phyloP scores from a whole-genome alignment of 2,797 vertebrate genomes.

The Poecile montanus region DNA sequence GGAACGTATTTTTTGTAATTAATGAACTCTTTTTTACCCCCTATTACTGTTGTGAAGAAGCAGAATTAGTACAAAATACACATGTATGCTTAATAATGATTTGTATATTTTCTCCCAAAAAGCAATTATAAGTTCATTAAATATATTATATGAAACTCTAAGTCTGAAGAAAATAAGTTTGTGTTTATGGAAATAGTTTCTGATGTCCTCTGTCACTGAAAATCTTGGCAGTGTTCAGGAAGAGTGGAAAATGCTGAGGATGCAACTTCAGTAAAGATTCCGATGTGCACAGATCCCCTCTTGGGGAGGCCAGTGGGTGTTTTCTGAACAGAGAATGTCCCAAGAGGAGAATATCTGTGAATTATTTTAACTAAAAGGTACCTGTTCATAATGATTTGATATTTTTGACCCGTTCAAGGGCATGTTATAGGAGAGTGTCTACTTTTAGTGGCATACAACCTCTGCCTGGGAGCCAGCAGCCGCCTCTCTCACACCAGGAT shows the following conservation, averaged over 20 bases:
- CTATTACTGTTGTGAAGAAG: neutral
- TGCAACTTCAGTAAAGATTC: neutral
- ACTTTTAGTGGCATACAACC: neutral
- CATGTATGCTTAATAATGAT: neutral
- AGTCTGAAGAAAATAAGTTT: neutral
- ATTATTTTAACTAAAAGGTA: constrained; percentile 6
- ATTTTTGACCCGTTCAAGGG: constrained; percentile 1
- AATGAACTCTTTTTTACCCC: neutral
- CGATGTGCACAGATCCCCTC: neutral
- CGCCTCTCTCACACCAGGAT: neutral
- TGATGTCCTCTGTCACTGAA: neutral
- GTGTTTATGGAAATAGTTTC: neutral
- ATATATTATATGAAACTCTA: neutral
- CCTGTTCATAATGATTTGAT: neutral
- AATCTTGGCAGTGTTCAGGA: neutral
- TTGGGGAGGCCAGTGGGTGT: neutral
- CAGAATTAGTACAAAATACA: neutral
- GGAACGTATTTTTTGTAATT: constrained; percentile 62
- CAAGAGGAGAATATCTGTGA: neutral
- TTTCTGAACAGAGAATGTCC: neutral
- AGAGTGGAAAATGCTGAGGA: neutral
- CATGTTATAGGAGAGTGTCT: neutral
- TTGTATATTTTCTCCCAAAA: neutral
- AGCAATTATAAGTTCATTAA: neutral
- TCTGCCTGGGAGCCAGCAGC: neutral